These are phyloP conservation scores for Drosophila neotestacea DNA, from an alignment of 2,888 invertebrate genomes.

Conservation along the genomic window DNA sequence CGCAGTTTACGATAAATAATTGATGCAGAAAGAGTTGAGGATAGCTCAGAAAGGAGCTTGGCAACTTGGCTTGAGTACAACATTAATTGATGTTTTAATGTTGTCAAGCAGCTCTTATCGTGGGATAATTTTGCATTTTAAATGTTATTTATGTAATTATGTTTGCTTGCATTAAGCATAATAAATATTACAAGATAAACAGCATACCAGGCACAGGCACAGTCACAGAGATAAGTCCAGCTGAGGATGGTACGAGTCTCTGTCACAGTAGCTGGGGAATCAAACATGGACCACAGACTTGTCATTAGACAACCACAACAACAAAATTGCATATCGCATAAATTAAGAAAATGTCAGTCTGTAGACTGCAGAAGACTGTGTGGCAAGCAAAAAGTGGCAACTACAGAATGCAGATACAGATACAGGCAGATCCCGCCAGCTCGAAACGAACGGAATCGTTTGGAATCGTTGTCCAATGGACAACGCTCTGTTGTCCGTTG, in stretches of 20 bases:
- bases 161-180: constrained; percentile 60
- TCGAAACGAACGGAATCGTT: constrained; percentile 1
- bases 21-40: constrained; percentile 5
- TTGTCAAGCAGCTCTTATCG: constrained; percentile 41
- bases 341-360: constrained; percentile 66
- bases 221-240: constrained; percentile 18
- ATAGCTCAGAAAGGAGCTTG: constrained; percentile 31
- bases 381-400: constrained; percentile 52
- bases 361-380: constrained; percentile 37
- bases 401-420: constrained; percentile 70
- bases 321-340: constrained; percentile 78
- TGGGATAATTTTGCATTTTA: constrained; percentile 63
- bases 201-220: constrained; percentile 21
- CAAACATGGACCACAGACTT: constrained; percentile 34
- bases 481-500: constrained; percentile 5
- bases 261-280: constrained; percentile 32
- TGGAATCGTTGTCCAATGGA: constrained; percentile 40
- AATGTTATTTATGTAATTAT: constrained; percentile 70
- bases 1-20: constrained; percentile 27
- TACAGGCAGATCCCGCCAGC: constrained; percentile 7
- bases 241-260: not conserved
- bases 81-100: constrained; percentile 49
- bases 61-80: not conserved
- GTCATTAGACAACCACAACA: constrained; percentile 68
- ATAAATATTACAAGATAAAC: constrained; percentile 68